Percentiles rank a stretch among this genome's conserved stretches.
Conservation (phyloP, 2,888 invertebrate genomes). For the Drosophila pullipes region DNA sequence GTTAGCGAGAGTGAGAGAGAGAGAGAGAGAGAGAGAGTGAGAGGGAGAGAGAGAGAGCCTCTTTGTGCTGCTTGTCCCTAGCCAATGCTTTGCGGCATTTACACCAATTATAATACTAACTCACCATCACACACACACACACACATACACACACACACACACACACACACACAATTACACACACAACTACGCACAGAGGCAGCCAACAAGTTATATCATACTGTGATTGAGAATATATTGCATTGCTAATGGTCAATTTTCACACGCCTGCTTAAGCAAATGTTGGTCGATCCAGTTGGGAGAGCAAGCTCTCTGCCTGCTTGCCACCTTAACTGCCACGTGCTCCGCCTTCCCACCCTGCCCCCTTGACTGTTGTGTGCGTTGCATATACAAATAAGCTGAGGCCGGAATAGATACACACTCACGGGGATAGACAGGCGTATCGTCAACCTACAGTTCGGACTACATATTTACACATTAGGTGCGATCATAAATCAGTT, state of each 20-base stretch:
- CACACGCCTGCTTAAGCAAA: slow-evolving; percentile 81
- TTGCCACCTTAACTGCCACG: neutral
- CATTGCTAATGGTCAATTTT: slow-evolving; percentile 81
- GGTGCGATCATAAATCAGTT: slow-evolving; percentile 82
- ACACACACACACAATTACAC: slow-evolving; percentile 8
- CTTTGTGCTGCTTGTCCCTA: slow-evolving; percentile 37
- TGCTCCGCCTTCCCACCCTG: neutral
- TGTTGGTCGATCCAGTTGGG: slow-evolving; percentile 49
- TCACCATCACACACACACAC: slow-evolving; percentile 28
- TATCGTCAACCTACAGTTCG: slow-evolving; percentile 42
- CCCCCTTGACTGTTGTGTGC: slow-evolving; percentile 18
- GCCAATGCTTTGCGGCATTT: slow-evolving; percentile 70
- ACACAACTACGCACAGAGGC: slow-evolving; percentile 13
- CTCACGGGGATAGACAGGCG: slow-evolving; percentile 18
- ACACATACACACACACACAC: slow-evolving; percentile 21
- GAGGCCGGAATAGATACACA: slow-evolving; percentile 21
- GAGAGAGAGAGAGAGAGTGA: slow-evolving; percentile 1
- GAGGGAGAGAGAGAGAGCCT: slow-evolving; percentile 7
- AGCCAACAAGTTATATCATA: slow-evolving; percentile 65
- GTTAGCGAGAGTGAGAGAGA: neutral
- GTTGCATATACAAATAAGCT: slow-evolving; percentile 56
- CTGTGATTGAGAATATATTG: slow-evolving; percentile 76
- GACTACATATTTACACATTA: slow-evolving; percentile 74
- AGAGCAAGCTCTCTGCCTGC: neutral
- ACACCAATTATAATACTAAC: slow-evolving; percentile 74